Evolutionary conservation across 2,888 invertebrate species (phyloP).

Genomic region (Parthenolecanium corni): DNA sequence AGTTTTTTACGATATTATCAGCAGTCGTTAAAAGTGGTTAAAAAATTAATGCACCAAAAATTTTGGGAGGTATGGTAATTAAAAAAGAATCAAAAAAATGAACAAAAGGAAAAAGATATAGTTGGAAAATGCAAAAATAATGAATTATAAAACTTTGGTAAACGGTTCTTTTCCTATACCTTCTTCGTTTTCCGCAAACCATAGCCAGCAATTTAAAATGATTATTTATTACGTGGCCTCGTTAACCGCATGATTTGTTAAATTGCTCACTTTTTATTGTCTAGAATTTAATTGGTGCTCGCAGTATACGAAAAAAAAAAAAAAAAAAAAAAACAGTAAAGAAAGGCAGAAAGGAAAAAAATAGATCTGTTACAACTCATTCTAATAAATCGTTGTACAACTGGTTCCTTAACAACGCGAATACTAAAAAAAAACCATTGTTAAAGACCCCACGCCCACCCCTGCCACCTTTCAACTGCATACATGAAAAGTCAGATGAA

Average conservation of each 20-base stretch:
- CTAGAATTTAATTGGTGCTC: slow-evolving; percentile 20
- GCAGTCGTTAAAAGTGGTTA: too few relatives aligned
- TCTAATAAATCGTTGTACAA: slow-evolving; percentile 21
- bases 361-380: background rate
- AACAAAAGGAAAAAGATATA: too few relatives aligned
- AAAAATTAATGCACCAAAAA: too few relatives aligned
- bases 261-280: slow-evolving; percentile 23
- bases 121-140: too few relatives aligned
- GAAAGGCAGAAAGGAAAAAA: slow-evolving; percentile 8
- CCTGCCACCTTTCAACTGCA: background rate
- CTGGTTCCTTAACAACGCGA: slow-evolving; percentile 9
- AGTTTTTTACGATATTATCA: too few relatives aligned
- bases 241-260: slow-evolving; percentile 20
- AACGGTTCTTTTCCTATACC: too few relatives aligned
- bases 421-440: slow-evolving; percentile 3
- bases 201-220: background rate
- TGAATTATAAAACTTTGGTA: too few relatives aligned
- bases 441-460: background rate
- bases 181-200: too few relatives aligned
- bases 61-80: too few relatives aligned
- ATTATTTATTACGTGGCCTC: background rate
- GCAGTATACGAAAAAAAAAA: background rate
- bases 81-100: too few relatives aligned
- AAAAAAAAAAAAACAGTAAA: slow-evolving; percentile 8
- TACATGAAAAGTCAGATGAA: background rate